These are phyloP conservation scores for Anabacerthia variegaticeps DNA, from an alignment of 2,797 vertebrate genomes.

Conservation along the genomic window DNA sequence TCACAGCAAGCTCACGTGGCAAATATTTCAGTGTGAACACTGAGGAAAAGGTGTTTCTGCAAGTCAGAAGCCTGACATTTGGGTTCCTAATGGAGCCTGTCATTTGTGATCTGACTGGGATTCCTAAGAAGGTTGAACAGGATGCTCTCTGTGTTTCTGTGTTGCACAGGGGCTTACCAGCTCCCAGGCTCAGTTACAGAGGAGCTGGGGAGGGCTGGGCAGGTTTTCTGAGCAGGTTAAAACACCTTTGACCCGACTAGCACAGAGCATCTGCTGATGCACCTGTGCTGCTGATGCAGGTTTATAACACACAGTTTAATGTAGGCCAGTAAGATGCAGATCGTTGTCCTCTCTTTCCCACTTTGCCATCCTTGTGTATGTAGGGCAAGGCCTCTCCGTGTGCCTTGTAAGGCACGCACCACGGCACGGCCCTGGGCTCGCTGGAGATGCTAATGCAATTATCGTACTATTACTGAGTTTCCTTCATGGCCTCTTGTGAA, in stretches of 20 bases:
- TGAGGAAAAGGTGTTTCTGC: background rate
- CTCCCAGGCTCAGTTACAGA: background rate
- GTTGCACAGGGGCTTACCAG: background rate
- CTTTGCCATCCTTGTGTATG: slow-evolving; percentile 7
- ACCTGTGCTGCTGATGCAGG: background rate
- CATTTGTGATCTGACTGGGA: background rate
- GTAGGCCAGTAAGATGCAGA: background rate
- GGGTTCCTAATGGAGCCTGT: background rate
- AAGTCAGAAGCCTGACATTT: background rate
- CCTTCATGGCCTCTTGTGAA: slow-evolving; percentile 51
- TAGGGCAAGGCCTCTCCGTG: slow-evolving; percentile 15
- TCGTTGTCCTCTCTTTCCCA: background rate
- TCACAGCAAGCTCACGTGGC: fast-evolving
- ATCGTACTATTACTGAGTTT: slow-evolving; percentile 13
- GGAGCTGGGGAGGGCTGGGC: background rate
- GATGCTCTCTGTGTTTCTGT: background rate
- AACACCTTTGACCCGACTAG: background rate
- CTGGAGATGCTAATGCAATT: slow-evolving; percentile 59
- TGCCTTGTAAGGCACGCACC: background rate
- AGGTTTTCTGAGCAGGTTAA: background rate
- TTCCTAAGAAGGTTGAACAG: background rate
- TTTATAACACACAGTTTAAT: background rate
- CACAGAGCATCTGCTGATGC: background rate
- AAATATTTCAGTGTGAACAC: background rate
- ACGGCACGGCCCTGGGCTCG: background rate